A percentile compares a stretch with the other conserved stretches of the same genome.
phyloP scores from a whole-genome alignment of 2,113 vertebrate species.

The Paralichthys olivaceus region DNA sequence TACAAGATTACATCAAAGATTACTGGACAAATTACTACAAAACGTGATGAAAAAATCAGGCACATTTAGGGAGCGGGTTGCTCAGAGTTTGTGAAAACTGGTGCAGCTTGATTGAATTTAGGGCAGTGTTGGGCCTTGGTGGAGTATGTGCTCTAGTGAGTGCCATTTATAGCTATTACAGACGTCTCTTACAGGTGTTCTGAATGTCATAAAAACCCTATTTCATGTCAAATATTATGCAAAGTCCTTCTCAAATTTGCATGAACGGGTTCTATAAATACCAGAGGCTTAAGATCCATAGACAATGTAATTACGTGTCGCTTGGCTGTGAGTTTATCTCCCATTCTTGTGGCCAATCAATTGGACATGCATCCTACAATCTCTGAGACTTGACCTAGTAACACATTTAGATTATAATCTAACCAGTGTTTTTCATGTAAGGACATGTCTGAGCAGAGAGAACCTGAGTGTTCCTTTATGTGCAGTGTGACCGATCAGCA shows the following conservation, averaged over 20 bases:
- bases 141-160: too few species aligned
- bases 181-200: not conserved
- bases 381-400: conserved; percentile 49
- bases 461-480: not conserved
- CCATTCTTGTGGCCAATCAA: conserved; percentile 38
- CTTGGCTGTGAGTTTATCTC: conserved; percentile 20
- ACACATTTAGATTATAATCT: conserved; percentile 51
- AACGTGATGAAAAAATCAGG: too few species aligned
- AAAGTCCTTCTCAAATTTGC: not conserved
- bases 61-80: too few species aligned
- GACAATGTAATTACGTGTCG: conserved; percentile 15
- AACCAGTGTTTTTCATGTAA: conserved; percentile 21
- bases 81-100: too few species aligned
- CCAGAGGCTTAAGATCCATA: conserved; percentile 2
- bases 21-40: too few species aligned
- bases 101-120: too few species aligned
- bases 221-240: conserved; percentile 1
- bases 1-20: too few species aligned
- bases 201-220: not conserved
- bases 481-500: conserved; percentile 12
- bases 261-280: not conserved
- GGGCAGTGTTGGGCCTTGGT: too few species aligned
- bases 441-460: conserved; percentile 10
- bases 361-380: conserved; percentile 34
- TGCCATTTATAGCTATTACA: not conserved